Percentiles rank a stretch among this genome's conserved stretches.
Conservation (phyloP, 23 tunicate genomes). For the Trididemnum miniatum region DNA sequence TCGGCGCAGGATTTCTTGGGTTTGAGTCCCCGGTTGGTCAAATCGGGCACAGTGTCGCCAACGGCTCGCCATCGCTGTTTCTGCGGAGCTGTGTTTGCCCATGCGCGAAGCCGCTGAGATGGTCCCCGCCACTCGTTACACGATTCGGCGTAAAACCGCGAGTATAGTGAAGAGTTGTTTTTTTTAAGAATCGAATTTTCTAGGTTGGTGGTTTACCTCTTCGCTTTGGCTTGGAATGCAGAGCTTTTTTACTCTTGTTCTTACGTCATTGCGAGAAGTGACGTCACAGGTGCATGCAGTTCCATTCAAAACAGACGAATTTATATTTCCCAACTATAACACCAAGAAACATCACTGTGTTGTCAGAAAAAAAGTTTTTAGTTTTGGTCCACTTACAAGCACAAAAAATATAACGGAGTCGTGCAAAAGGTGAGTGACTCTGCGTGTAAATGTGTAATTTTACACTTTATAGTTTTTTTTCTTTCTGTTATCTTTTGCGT, state of each 20-base stretch:
- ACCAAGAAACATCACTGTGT: constrained; percentile 9
- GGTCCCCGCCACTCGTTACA: too few species aligned
- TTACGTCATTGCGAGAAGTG: constrained; percentile 3
- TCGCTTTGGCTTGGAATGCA: constrained; percentile 8
- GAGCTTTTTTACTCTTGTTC: neutral
- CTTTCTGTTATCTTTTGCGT: too few species aligned
- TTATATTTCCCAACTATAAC: neutral
- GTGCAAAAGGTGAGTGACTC: neutral
- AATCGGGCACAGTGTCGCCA: too few species aligned
- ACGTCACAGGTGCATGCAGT: neutral
- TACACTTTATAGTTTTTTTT: too few species aligned
- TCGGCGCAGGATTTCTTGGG: too few species aligned
- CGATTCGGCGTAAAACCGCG: too few species aligned
- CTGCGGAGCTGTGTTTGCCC: too few species aligned
- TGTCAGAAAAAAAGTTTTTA: neutral
- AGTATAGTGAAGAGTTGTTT: too few species aligned
- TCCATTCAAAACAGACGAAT: constrained; percentile 6
- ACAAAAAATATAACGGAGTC: neutral
- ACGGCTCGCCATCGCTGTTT: too few species aligned
- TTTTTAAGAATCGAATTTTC: neutral
- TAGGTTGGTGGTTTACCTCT: constrained; percentile 57
- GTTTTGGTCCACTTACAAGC: neutral
- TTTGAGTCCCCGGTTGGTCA: too few species aligned
- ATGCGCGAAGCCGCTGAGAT: too few species aligned
- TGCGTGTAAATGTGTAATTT: neutral